phyloP scores from a whole-genome alignment of 2,113 vertebrate genomes.

The Delphinapterus leucas region DNA sequence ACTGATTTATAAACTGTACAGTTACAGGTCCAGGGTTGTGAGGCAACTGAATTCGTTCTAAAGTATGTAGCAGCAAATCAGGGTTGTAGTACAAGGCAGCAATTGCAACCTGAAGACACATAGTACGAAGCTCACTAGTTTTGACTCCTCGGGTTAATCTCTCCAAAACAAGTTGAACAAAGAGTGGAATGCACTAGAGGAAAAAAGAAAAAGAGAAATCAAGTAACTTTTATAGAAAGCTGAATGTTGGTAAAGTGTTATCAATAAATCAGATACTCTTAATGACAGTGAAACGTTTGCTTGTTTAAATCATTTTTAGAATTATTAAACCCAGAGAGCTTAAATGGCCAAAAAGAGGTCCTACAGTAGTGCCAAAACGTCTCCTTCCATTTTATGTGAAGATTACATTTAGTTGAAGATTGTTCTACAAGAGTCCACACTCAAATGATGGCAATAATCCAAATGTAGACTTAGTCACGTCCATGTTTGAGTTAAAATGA shows the following conservation, averaged over 20 bases:
- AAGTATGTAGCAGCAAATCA: constrained; percentile 91
- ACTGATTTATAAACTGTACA: constrained; percentile 97
- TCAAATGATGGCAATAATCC: background rate
- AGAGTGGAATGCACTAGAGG: constrained; percentile 92
- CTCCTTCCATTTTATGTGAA: background rate
- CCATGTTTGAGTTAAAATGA: background rate
- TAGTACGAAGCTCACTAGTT: constrained; percentile 94
- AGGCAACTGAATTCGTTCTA: constrained; percentile 94
- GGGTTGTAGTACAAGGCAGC: constrained; percentile 96
- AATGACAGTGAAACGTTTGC: background rate
- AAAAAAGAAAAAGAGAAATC: background rate
- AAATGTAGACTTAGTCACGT: background rate
- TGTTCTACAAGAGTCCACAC: background rate
- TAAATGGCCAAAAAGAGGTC: background rate
- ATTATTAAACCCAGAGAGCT: background rate
- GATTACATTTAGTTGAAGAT: background rate
- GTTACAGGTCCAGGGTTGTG: constrained; percentile 94
- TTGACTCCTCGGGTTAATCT: constrained; percentile 95
- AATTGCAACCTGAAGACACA: constrained; percentile 98
- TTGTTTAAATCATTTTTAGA: background rate
- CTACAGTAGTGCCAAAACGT: background rate
- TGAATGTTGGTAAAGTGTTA: background rate
- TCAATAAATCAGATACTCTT: background rate
- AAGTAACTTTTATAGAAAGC: background rate
- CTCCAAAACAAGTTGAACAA: constrained; percentile 95